Conservation (phyloP, 92 coral and sea anemone species). For the Meandrina meandrites region DNA sequence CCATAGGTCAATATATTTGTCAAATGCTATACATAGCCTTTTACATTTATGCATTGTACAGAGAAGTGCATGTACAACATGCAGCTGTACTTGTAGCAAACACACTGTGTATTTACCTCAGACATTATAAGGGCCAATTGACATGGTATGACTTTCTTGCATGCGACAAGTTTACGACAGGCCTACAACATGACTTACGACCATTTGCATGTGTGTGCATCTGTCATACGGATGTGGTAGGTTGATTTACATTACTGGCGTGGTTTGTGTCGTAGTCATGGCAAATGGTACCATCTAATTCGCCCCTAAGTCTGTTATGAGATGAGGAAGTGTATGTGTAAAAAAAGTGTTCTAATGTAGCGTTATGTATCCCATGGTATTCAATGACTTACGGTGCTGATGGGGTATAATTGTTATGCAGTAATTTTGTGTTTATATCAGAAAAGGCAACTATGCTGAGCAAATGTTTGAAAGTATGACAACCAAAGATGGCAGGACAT, state of each 20-base stretch:
- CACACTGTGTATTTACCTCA: neutral
- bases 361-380: too few relatives aligned
- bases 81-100: too few relatives aligned
- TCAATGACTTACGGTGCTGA: neutral
- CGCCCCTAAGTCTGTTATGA: neutral
- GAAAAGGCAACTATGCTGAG: constrained; percentile 81
- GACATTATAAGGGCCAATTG: too few relatives aligned
- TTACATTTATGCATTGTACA: neutral
- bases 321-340: neutral
- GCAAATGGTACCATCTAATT: too few relatives aligned
- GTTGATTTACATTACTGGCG: too few relatives aligned
- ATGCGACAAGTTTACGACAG: too few relatives aligned
- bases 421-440: constrained; percentile 26
- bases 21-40: neutral
- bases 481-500: constrained; percentile 75
- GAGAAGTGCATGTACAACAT: neutral
- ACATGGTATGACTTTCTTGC: too few relatives aligned
- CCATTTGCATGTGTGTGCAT: too few relatives aligned
- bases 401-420: too few relatives aligned
- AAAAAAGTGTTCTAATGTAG: neutral
- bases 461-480: constrained; percentile 81
- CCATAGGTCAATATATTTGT: neutral
- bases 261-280: too few relatives aligned
- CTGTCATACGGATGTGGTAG: too few relatives aligned
- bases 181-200: too few relatives aligned